Conservation (phyloP, 1,140 invertebrate genomes). For the Colletes latitarsis region DNA sequence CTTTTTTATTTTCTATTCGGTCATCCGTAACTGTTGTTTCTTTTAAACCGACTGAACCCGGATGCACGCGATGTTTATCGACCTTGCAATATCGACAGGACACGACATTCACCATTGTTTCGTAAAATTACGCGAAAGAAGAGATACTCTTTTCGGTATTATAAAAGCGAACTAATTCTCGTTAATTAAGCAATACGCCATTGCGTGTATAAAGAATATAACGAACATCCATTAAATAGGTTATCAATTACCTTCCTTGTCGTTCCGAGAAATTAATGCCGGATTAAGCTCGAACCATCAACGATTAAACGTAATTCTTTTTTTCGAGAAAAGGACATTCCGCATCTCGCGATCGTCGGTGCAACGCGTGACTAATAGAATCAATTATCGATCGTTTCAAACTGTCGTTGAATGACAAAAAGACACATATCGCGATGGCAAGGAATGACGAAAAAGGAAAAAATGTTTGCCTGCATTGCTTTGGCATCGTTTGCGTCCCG, state of each 20-base stretch:
- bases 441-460: constrained; percentile 5
- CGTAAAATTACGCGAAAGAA: background rate
- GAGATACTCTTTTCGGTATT: background rate
- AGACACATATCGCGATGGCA: background rate
- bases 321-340: background rate
- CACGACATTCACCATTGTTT: background rate
- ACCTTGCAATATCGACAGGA: background rate
- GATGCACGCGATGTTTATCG: constrained; percentile 35
- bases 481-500: constrained; percentile 58
- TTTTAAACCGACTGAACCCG: constrained; percentile 16
- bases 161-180: background rate
- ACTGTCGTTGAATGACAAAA: background rate
- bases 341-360: background rate
- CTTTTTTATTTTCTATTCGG: constrained; percentile 30
- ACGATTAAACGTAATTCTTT: background rate
- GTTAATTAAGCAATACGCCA: background rate
- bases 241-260: background rate
- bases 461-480: constrained; percentile 63
- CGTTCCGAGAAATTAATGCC: background rate
- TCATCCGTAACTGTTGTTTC: constrained; percentile 22
- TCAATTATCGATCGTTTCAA: background rate
- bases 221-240: background rate
- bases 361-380: background rate
- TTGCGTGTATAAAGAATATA: background rate
- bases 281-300: background rate